phyloP scores from a whole-genome alignment of 2,797 vertebrate genomes.

The Periophthalmus magnuspinnatus region DNA sequence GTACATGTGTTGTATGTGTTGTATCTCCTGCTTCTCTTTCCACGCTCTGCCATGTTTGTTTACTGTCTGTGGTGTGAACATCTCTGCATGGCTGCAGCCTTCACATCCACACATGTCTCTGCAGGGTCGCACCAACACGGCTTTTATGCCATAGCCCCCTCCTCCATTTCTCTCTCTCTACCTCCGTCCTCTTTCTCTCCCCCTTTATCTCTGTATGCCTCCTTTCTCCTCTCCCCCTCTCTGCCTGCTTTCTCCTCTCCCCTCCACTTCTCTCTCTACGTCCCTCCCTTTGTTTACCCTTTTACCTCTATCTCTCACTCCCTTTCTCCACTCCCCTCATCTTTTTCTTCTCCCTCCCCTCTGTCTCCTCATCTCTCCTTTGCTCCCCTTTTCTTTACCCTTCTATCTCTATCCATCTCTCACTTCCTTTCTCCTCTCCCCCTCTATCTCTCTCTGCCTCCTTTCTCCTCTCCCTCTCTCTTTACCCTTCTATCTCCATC shows the following conservation, averaged over 20 bases:
- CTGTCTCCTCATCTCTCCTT: no score
- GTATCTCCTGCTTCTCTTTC: constrained; percentile 37
- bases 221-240: background rate
- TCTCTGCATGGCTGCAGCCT: constrained; percentile 72
- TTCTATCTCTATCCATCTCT: background rate
- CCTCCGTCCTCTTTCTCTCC: background rate
- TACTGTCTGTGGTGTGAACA: constrained; percentile 72
- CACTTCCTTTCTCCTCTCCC: background rate
- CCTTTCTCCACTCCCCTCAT: no score
- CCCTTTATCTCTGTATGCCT: constrained; percentile 15
- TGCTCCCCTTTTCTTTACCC: no score
- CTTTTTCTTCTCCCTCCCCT: no score
- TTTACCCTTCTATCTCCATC: constrained; percentile 26
- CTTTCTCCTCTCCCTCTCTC: constrained; percentile 40
- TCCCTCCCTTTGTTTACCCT: no score
- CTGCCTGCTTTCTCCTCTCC: constrained; percentile 17
- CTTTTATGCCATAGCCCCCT: constrained; percentile 36
- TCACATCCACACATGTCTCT: constrained; percentile 72
- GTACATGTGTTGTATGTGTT: background rate
- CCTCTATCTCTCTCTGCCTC: background rate
- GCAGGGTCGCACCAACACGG: constrained; percentile 33
- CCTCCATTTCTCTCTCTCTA: background rate
- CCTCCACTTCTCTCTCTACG: background rate
- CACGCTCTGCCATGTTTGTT: constrained; percentile 67
- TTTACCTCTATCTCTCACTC: background rate